phyloP scores from a whole-genome alignment of 2,888 invertebrate genomes.

The Philereme vetulata region DNA sequence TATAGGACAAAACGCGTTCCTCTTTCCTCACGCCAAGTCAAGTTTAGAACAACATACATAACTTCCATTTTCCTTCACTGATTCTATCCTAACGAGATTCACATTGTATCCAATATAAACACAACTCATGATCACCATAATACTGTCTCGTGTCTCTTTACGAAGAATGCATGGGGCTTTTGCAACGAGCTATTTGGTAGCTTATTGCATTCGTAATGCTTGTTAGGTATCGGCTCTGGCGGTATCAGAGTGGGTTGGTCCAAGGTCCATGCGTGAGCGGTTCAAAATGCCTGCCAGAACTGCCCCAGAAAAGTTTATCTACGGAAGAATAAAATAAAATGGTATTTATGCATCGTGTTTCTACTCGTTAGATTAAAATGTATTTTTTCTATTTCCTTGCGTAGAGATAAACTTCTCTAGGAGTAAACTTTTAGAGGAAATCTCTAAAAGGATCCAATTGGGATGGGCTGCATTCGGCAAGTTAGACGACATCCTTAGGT shows the following conservation, averaged over 20 bases:
- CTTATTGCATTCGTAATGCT: conserved; percentile 71
- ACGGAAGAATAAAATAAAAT: too few relatives aligned
- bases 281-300: neutral
- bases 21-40: too few relatives aligned
- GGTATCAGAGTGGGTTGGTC: conserved; percentile 36
- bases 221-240: conserved; percentile 60
- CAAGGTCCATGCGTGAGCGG: conserved; percentile 24
- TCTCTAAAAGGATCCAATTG: too few relatives aligned
- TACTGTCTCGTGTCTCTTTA: conserved; percentile 23
- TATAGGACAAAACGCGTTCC: too few relatives aligned
- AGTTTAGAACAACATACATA: neutral
- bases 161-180: conserved; percentile 36
- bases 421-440: too few relatives aligned
- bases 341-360: too few relatives aligned
- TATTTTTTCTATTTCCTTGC: too few relatives aligned
- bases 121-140: conserved; percentile 18
- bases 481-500: too few relatives aligned
- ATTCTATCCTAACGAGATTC: neutral
- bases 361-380: too few relatives aligned
- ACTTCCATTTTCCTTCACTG: neutral
- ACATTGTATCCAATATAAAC: conserved; percentile 18
- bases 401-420: too few relatives aligned
- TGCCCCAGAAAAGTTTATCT: too few relatives aligned
- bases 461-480: too few relatives aligned
- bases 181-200: conserved; percentile 51